Base-by-base conservation (phyloP, 2,888 invertebrate genomes). In the Teleiodes luculella region DNA sequence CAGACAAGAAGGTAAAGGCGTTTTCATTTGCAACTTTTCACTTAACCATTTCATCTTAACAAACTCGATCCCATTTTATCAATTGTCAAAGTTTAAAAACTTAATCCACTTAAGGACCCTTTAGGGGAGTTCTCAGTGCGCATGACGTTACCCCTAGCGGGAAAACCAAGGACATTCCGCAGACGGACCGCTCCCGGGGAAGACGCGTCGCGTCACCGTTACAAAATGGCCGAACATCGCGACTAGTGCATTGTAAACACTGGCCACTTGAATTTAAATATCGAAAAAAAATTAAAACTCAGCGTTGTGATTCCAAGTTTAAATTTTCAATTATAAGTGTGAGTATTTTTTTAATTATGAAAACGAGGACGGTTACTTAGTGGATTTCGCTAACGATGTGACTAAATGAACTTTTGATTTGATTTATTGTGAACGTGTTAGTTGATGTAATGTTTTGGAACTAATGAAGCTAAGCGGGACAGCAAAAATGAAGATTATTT, bases 41-140 rank as follows among this genome's bases (percentile, higher is more conserved):
- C 82, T 86, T 77, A 81, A 76, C 72, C 72, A 76, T 73, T 80
- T 69, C 69, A 74, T 77, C 78, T 79, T 80, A 80, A 80, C 78
- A 82, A 83, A 84, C 77, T 81, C 78, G 75, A 80, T 84, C 80
- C 80, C 80, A 80, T 86, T 85, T 83, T 80, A 88, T 83, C 83
- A 86, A 86, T 87, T 85, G 84, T 85, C 80, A 80, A 87, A 87
- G 83, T 88, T 87, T 86, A 83, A 86, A 87, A 88, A 86, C 85
- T 87, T 85, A 88, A 87, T 87, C 85, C 85, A 85, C 83, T 86
- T 84, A 83, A 79, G 84, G 77, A 78, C 84, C 83, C 83, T 86
- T 85, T 78, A 75, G 80, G 76, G 74, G 71, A 72, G 75, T 72
- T 68, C 69, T 70, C 68, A 84, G 67, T 86, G 87, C 86, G 86